Evolutionary conservation across 2,797 vertebrate genomes (phyloP), one percentile per base, ranked within the genome.

Genomic region (Tokudaia muenninki): DNA sequence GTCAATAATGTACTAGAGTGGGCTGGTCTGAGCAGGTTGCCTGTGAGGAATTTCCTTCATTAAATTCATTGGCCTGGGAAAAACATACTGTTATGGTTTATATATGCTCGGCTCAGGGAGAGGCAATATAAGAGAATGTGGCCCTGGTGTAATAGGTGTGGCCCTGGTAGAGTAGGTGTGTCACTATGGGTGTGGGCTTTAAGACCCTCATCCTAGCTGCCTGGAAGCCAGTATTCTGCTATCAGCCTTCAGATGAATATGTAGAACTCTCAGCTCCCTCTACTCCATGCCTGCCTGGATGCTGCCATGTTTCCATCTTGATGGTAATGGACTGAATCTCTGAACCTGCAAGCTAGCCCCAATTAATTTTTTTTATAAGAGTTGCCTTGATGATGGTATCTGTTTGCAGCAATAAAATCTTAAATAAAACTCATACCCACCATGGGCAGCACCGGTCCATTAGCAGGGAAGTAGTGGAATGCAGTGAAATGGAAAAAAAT

Each of bases 381-480:
- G 65, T 34, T 67, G 14, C 31, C 13, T 67, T 67, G 31, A 13
- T 34, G 31, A 34, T 34, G 65, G 65, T 67, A 6, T 17, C 65
- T 67, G 65, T 67, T 34, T 31, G 7, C 31, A n/a, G 14, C 31
- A 17, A 14, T 34, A 67, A 65, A 65, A 13, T 26, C 61, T 26
- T 13, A 63, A 34, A 4, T 67, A 67, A 17, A 13, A n/a, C 14
- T 34, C 65, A 67, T 34, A 63, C 26, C 24, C 26, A 67, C 61
- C 19, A 14, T 52, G 31, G 9, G 8, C 7, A 61, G 7, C 29
- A 50, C 44, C 13, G 19, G 50, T 16, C 6, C 0, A 13, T 55
- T 22, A 1, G 34, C 22, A 55, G 47, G 17, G 1, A 1, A 0
- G 0, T 4, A 37, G 13, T 52, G 21, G 22, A 24, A 7, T n/a